These are phyloP conservation scores for Paramuricea clavata DNA, from an alignment of 92 coral and sea anemone genomes.

Conservation along the genomic window DNA sequence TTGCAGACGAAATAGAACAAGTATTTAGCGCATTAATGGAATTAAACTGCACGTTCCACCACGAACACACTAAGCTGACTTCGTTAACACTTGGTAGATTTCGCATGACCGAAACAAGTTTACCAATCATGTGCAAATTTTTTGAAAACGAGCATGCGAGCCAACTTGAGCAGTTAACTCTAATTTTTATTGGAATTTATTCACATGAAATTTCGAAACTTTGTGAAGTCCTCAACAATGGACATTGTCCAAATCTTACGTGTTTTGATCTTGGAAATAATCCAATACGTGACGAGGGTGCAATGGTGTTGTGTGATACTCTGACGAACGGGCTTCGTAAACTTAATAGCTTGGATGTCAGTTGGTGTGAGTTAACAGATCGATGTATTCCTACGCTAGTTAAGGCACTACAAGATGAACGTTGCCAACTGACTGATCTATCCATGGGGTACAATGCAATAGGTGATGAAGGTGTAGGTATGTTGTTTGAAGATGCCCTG, in stretches of 20 bases:
- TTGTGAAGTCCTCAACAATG: not conserved
- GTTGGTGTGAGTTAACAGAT: not conserved
- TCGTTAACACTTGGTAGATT: not conserved
- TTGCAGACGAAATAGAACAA: not conserved
- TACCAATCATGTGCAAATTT: not conserved
- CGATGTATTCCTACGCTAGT: too few species aligned
- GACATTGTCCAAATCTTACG: not conserved
- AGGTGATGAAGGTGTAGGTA: too few species aligned
- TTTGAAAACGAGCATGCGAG: not conserved
- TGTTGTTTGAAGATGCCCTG: too few species aligned
- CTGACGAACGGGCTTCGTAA: slow-evolving; percentile 24
- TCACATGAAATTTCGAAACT: not conserved
- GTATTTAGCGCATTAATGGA: not conserved
- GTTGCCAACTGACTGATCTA: too few species aligned
- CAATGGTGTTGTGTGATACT: not conserved
- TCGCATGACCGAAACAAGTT: not conserved
- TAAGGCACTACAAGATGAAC: too few species aligned
- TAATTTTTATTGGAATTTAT: not conserved
- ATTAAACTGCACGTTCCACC: not conserved
- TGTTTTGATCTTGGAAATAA: not conserved
- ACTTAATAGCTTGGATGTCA: not conserved
- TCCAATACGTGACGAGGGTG: not conserved
- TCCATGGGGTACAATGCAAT: too few species aligned
- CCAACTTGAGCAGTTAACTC: not conserved
- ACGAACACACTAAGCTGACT: not conserved